Evolutionary conservation across 2,888 invertebrate genomes (phyloP).

Genomic region (Molanna angustata): DNA sequence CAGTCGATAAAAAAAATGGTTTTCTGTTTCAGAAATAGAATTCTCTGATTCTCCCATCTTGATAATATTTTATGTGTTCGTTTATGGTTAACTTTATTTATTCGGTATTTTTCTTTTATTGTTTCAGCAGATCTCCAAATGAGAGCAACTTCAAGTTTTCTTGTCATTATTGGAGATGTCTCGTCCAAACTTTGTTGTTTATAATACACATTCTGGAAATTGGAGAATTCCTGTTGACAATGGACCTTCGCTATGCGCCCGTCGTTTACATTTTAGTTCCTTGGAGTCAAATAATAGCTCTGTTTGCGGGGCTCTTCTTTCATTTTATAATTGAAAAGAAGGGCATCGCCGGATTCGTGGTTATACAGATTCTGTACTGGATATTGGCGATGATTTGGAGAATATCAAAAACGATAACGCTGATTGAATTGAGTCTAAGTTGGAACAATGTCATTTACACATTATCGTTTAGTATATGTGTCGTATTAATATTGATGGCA

Average conservation of each 20-base stretch:
- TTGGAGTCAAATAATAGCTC: conserved; percentile 34
- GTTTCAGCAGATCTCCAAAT: too few relatives aligned
- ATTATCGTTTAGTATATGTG: conserved; percentile 8
- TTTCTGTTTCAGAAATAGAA: too few relatives aligned
- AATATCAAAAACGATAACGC: conserved; percentile 8
- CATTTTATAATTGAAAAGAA: conserved; percentile 37
- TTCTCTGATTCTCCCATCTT: too few relatives aligned
- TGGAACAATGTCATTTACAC: conserved; percentile 18
- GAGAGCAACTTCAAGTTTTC: too few relatives aligned
- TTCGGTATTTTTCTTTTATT: too few relatives aligned
- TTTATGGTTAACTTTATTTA: too few relatives aligned
- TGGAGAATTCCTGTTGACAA: conserved; percentile 32
- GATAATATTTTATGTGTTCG: too few relatives aligned
- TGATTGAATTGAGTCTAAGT: conserved; percentile 2
- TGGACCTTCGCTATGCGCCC: conserved; percentile 36
- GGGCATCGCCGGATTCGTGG: conserved; percentile 33
- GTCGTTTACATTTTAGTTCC: conserved; percentile 34
- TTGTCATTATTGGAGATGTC: conserved; percentile 33
- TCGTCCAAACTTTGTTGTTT: conserved; percentile 33
- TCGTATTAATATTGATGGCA: conserved; percentile 9
- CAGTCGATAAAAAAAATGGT: too few relatives aligned
- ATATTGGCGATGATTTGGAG: conserved; percentile 31
- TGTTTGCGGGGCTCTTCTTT: conserved; percentile 37
- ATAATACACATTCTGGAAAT: conserved; percentile 32
- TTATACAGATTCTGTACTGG: conserved; percentile 35